Evolutionary conservation across 2,888 invertebrate species (phyloP), one percentile per base, ranked within the genome.

Genomic region (Steinernema scapterisci): DNA sequence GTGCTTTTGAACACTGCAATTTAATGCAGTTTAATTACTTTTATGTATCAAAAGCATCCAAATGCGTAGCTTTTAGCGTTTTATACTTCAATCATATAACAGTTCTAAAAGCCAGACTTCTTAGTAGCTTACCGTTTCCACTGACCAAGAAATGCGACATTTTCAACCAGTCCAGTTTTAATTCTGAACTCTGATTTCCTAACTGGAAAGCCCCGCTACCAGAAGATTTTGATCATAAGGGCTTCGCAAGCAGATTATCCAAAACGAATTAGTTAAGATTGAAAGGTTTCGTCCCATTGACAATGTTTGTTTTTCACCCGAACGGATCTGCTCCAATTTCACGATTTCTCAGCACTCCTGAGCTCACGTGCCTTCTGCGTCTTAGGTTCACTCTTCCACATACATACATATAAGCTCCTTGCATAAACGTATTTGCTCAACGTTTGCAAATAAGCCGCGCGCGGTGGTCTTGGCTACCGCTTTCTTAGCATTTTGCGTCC

Each of bases 391-490:
- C 38, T 31, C 31, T 27, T 63, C 31, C 38, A 3, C 9, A 6
- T 38, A 6, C 38, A 9, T 38, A 38, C 38, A 19, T n/a, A 31
- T 63, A 25, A 31, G 63, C 63, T 63, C 16, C 25, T 38, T 63
- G 63, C 63, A n/a, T 52, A 21, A 52, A 52, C 52, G 63, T 63
- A 63, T 63, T 63, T 63, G 31, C 63, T 25, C 31, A 63, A 25
- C 63, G 63, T 63, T 63, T 63, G 63, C 63, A 63, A 63, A 63
- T 63, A 63, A 31, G 6, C 63, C 38, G 63, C 63, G 63, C 31
- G 27, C 63, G n/a, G 63, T n/a, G 48, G 52, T 21, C 23, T n/a
- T n/a, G 23, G n/a, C 21, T 21, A 38, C 38, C 38, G 38, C 5
- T 38, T 9, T 3, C 38, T 9, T 38, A 3, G 38, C n/a, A 23